Evolutionary conservation across 2,888 invertebrate species (phyloP).

Genomic region (Ectobius pallidus): DNA sequence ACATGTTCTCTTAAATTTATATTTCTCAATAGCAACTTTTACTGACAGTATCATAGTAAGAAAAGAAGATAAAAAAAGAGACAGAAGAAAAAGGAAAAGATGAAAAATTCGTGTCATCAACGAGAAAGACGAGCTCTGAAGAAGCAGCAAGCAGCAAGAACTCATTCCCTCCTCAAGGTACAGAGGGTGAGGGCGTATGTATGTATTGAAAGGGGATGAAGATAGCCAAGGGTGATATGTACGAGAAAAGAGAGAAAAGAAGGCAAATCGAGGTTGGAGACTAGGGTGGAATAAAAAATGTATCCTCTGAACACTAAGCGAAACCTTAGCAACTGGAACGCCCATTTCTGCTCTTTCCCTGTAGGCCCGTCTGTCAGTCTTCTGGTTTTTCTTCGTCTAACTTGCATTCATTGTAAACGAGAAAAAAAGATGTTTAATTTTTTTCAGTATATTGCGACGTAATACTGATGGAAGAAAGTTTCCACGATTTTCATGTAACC

Average conservation of each 20-base stretch:
- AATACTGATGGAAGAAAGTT: no score
- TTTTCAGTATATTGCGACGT: not conserved
- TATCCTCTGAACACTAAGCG: slow-evolving; percentile 18
- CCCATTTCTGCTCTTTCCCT: not conserved
- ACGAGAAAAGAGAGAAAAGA: slow-evolving; percentile 19
- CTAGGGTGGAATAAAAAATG: slow-evolving; percentile 1
- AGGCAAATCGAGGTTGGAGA: slow-evolving; percentile 24
- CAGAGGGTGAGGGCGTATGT: slow-evolving; percentile 13
- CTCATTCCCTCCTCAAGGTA: slow-evolving; percentile 13
- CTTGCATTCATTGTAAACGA: slow-evolving; percentile 1
- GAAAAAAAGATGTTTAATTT: not conserved
- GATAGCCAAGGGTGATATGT: slow-evolving; percentile 17
- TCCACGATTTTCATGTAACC: no score
- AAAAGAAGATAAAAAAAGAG: slow-evolving; percentile 19
- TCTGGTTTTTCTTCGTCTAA: not conserved
- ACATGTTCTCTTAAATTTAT: no score
- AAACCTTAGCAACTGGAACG: not conserved
- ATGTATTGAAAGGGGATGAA: not conserved
- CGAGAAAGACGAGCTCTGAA: slow-evolving; percentile 36
- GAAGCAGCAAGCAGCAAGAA: slow-evolving; percentile 18
- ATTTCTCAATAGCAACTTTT: slow-evolving; percentile 16
- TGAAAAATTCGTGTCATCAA: slow-evolving; percentile 41
- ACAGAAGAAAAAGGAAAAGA: slow-evolving; percentile 29
- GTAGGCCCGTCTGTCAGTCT: slow-evolving; percentile 6
- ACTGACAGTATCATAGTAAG: slow-evolving; percentile 27